Conservation (phyloP, 1,140 invertebrate genomes). For the Hormaphis cornu region DNA sequence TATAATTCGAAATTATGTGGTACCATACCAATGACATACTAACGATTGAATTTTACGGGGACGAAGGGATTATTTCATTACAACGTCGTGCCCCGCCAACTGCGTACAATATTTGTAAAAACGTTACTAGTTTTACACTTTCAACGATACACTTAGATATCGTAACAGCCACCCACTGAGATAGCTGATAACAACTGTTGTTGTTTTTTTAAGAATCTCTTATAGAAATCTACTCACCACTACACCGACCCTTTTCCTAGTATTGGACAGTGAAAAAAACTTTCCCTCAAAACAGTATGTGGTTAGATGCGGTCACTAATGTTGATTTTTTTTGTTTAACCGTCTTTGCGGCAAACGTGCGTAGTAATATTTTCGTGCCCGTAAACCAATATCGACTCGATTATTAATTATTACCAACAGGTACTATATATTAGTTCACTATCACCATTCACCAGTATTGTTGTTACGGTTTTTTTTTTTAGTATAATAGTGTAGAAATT, state of each 20-base stretch:
- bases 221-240: not conserved
- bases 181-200: no score
- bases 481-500: not conserved
- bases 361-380: not conserved
- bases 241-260: not conserved
- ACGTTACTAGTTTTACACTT: no score
- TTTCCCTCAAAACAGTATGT: not conserved
- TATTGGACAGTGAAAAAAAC: no score
- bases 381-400: constrained; percentile 2
- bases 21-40: no score
- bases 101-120: no score
- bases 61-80: no score
- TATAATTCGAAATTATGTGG: no score
- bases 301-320: not conserved
- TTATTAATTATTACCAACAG: not conserved
- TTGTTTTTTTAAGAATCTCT: no score
- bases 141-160: no score
- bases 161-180: no score
- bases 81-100: no score
- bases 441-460: not conserved
- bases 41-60: no score
- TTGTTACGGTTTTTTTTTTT: not conserved
- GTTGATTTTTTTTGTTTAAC: not conserved
- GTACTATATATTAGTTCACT: not conserved
- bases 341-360: not conserved